Evolutionary conservation across 2,888 invertebrate species (phyloP), one percentile per base, ranked within the genome.

Genomic region (Ochropacha duplaris): DNA sequence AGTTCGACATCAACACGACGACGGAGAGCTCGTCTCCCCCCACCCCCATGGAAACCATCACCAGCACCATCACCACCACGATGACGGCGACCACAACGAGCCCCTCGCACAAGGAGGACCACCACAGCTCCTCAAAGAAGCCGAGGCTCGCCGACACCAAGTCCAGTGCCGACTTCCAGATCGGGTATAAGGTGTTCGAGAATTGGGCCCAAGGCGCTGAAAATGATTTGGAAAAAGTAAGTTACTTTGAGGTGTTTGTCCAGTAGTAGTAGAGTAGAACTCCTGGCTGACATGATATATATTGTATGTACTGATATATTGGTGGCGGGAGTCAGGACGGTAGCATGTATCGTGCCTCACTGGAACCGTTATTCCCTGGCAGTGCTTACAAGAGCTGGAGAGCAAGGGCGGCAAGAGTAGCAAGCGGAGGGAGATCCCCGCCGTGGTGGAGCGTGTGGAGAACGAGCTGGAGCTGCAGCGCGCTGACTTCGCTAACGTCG

Each of bases 401-500:
- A 14, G 39, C 19, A 19, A 9, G 16, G 16, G 39, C 1, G 1
- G 16, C 19, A 36, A n/a, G 36, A 36, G 36, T 14, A 62, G 55
- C 0, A 71, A 85, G 14, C 65, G 94, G 54, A 88, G 91, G 50
- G 74, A 73, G 1, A 78, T 79, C 49, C 76, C 83, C 2, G 66
- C 78, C 54, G 81, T 84, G 36, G 73, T 84, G 63, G 84, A 78
- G 65, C 81, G 83, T 4, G 65, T 94, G 6, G 87, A 88, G 58
- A 83, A 76, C 12, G 94, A 94, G 66, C 76, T 94, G 44, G 86
- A 86, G 22, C 78, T 83, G 44, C 94, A 94, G 65, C 88, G 93
- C 36, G 85, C 77, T 0, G 94, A 94, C 67, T 90, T 94, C 64
- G 88, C 93, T 11, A 93, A 94, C 69, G 92, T 96, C 0, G 87